Percentiles rank a stretch among this genome's conserved stretches.
These are phyloP conservation scores for Romanogobio albipinnatus DNA, from an alignment of 2,113 vertebrate genomes.

Conservation along the genomic window DNA sequence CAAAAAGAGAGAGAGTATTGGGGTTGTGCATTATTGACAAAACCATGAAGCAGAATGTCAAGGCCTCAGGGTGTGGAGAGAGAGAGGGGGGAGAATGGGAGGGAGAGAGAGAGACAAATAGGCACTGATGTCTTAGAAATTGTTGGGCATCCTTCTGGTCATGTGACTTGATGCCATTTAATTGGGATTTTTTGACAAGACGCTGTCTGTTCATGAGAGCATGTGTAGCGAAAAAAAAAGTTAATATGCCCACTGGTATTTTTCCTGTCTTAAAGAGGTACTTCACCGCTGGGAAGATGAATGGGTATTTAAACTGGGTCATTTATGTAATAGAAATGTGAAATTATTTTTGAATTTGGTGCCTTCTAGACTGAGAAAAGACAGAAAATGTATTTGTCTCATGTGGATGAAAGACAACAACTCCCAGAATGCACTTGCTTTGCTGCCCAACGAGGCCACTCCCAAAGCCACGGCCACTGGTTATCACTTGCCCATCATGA, in stretches of 20 bases:
- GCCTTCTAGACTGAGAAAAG: too few species aligned
- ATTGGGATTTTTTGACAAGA: background rate
- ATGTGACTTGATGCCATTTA: slow-evolving; percentile 1
- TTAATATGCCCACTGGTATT: background rate
- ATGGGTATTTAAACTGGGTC: too few species aligned
- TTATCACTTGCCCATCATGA: too few species aligned
- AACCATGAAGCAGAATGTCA: slow-evolving; percentile 42
- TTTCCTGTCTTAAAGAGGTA: background rate
- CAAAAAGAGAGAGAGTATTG: background rate
- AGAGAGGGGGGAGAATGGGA: slow-evolving; percentile 39
- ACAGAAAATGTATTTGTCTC: too few species aligned
- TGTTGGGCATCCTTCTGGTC: slow-evolving; percentile 10
- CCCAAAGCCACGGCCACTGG: too few species aligned
- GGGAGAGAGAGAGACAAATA: background rate
- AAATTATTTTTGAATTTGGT: too few species aligned
- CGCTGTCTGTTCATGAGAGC: background rate
- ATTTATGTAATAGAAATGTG: too few species aligned
- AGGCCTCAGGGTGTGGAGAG: slow-evolving; percentile 61
- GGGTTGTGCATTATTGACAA: slow-evolving; percentile 19
- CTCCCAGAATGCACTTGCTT: too few species aligned
- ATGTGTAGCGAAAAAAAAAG: background rate
- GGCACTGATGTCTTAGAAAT: background rate
- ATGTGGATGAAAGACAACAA: too few species aligned
- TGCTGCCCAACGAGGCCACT: too few species aligned
- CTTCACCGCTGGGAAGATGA: too few species aligned